These are phyloP conservation scores for Chaenodraco wilsoni DNA, from an alignment of 2,797 vertebrate species.

Conservation along the genomic window DNA sequence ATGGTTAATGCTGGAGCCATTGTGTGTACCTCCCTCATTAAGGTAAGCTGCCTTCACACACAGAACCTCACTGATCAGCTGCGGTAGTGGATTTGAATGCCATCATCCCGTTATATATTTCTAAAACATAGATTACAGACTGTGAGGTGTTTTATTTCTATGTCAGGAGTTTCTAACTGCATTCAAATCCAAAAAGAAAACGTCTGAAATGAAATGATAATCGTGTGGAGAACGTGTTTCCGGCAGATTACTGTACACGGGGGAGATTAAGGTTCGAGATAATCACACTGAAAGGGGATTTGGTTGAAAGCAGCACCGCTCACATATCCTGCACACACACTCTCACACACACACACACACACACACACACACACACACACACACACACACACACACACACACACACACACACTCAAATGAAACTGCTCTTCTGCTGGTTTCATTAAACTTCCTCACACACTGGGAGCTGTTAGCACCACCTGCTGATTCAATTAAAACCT, in stretches of 20 bases:
- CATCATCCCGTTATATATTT: background rate
- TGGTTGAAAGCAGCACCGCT: constrained; percentile 47
- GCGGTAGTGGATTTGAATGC: no score
- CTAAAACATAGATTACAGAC: background rate
- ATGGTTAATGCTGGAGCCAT: constrained; percentile 99
- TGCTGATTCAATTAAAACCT: constrained; percentile 34
- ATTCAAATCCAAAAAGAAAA: background rate
- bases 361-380: background rate
- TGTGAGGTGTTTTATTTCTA: background rate
- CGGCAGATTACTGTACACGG: constrained; percentile 50
- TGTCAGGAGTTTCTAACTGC: background rate
- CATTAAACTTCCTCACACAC: constrained; percentile 20
- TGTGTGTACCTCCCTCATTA: constrained; percentile 97
- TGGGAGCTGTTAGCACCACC: constrained; percentile 43
- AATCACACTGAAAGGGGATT: constrained; percentile 73
- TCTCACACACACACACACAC: background rate
- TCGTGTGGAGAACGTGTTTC: constrained; percentile 33
- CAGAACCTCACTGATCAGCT: background rate
- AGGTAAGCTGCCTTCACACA: constrained; percentile 83
- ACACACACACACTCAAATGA: background rate
- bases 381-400: background rate
- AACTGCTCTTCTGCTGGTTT: constrained; percentile 16
- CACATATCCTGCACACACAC: background rate
- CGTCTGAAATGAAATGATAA: constrained; percentile 28
- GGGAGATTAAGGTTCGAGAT: constrained; percentile 73